phyloP scores from a whole-genome alignment of 1,140 invertebrate genomes.

The Globodera ellingtonae region DNA sequence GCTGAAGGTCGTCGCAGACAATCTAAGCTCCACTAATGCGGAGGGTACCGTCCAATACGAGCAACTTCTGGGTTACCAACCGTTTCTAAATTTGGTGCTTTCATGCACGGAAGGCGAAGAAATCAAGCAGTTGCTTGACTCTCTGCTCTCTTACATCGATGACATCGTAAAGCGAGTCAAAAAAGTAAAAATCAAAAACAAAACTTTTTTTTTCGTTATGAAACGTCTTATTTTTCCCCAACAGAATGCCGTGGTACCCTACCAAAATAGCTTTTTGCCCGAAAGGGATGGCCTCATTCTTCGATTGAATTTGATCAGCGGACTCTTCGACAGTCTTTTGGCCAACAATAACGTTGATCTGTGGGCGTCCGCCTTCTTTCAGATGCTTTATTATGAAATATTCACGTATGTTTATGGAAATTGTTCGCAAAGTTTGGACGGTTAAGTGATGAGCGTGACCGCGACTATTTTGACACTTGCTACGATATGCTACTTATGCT shows the following conservation, averaged over 20 bases:
- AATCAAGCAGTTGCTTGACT: constrained; percentile 44
- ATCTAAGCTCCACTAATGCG: constrained; percentile 31
- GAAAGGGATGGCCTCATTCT: constrained; percentile 51
- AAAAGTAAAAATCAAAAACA: constrained; percentile 17
- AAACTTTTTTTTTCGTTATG: constrained; percentile 8
- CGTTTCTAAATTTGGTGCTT: constrained; percentile 53
- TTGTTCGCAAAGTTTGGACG: neutral
- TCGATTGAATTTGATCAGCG: constrained; percentile 52
- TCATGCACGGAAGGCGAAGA: constrained; percentile 53
- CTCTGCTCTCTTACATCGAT: constrained; percentile 44
- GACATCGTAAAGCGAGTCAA: constrained; percentile 46
- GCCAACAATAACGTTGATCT: constrained; percentile 31
- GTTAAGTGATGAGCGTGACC: constrained; percentile 30
- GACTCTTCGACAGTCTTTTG: constrained; percentile 54
- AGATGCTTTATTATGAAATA: constrained; percentile 53
- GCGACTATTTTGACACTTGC: constrained; percentile 53
- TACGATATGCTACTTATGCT: constrained; percentile 54
- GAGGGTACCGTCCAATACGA: constrained; percentile 19
- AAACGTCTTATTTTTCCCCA: neutral
- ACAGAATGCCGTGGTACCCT: constrained; percentile 42
- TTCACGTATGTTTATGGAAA: constrained; percentile 29
- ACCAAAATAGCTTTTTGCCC: constrained; percentile 33
- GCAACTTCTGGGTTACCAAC: constrained; percentile 48
- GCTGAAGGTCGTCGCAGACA: constrained; percentile 51
- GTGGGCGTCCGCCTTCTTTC: constrained; percentile 53